phyloP scores from a whole-genome alignment of 2,888 invertebrate genomes.

The Tridacna gigas region DNA sequence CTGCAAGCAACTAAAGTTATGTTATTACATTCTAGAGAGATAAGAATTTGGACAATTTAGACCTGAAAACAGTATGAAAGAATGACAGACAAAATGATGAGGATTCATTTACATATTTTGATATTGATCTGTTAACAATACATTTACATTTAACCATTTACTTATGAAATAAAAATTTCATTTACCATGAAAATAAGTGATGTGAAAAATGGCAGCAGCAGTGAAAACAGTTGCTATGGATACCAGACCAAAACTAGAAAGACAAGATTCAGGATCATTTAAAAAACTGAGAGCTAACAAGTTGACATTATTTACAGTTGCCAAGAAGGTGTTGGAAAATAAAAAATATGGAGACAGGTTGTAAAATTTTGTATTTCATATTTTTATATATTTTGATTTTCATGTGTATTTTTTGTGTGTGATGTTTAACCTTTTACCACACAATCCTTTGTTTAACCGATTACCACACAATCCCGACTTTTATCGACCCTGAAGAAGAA shows the following conservation, averaged over 20 bases:
- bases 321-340: constrained; percentile 57
- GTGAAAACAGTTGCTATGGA: constrained; percentile 18
- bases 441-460: neutral
- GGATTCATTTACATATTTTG: too few relatives aligned
- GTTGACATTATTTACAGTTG: constrained; percentile 30
- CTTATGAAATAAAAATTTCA: too few relatives aligned
- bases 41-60: too few relatives aligned
- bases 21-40: too few relatives aligned
- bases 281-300: constrained; percentile 9
- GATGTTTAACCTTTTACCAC: neutral
- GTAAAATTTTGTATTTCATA: neutral
- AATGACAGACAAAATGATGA: too few relatives aligned
- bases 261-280: constrained; percentile 17
- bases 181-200: neutral
- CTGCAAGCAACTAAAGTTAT: too few relatives aligned
- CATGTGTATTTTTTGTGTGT: neutral
- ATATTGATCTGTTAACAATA: too few relatives aligned
- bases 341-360: constrained; percentile 55
- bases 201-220: constrained; percentile 5
- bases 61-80: too few relatives aligned
- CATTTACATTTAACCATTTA: too few relatives aligned
- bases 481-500: too few relatives aligned
- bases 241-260: constrained; percentile 5
- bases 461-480: too few relatives aligned
- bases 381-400: neutral